phyloP scores from a whole-genome alignment of 1,140 invertebrate genomes.

The Lepidurus couesii region DNA sequence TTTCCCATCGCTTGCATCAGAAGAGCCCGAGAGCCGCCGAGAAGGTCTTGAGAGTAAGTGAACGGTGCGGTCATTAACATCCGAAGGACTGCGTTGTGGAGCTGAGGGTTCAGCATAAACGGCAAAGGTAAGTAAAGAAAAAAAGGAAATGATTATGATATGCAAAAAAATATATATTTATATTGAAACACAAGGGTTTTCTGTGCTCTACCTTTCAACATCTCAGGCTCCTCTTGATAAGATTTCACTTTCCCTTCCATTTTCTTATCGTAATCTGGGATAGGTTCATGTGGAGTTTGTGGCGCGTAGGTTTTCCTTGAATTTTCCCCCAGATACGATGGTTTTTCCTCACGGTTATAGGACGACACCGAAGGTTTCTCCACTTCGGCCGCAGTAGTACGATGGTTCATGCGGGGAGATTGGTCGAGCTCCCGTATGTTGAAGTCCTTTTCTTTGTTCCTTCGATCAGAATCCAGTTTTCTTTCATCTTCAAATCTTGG shows the following conservation, averaged over 20 bases:
- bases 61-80: neutral
- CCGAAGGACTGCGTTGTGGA: neutral
- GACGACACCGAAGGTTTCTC: neutral
- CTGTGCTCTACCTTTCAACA: neutral
- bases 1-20: neutral
- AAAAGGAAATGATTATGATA: neutral
- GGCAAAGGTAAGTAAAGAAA: neutral
- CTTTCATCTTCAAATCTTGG: neutral
- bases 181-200: neutral
- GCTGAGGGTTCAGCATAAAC: neutral
- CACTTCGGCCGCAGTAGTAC: neutral
- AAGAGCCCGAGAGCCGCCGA: neutral
- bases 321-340: neutral
- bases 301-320: neutral
- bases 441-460: slow-evolving; percentile 16
- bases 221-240: neutral
- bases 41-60: neutral
- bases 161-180: neutral
- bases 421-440: neutral
- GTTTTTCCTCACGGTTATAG: neutral
- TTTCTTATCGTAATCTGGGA: neutral
- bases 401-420: neutral
- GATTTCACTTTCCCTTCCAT: neutral
- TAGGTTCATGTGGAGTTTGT: neutral
- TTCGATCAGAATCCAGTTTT: neutral